Percentiles rank a stretch among this genome's conserved stretches.
Conservation (phyloP, 2,797 vertebrate species). For the Sphaeramia orbicularis region DNA sequence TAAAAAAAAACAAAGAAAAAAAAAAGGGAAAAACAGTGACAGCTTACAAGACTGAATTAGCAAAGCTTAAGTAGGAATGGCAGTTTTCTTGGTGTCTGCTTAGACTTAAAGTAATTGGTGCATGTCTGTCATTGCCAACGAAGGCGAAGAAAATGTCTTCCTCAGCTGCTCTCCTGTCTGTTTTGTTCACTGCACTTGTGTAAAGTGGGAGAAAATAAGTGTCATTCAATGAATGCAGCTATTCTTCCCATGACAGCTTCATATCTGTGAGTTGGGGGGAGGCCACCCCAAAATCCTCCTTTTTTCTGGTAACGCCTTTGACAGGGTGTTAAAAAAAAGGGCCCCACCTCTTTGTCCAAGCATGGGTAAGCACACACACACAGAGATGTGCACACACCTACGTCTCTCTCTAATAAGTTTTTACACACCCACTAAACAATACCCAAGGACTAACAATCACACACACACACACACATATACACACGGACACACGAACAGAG, state of each 20-base stretch:
- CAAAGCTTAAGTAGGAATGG: slow-evolving; percentile 89
- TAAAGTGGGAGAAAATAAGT: slow-evolving; percentile 99
- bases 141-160: slow-evolving; percentile 92
- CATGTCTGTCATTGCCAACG: slow-evolving; percentile 93
- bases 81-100: slow-evolving; percentile 91
- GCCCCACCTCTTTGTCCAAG: slow-evolving; percentile 77
- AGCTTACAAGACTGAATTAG: slow-evolving; percentile 84
- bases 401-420: slow-evolving; percentile 61
- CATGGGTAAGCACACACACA: slow-evolving; percentile 56
- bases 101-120: slow-evolving; percentile 96
- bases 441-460: slow-evolving; percentile 45
- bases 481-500: slow-evolving; percentile 33
- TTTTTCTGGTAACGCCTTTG: slow-evolving; percentile 94
- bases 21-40: slow-evolving; percentile 51
- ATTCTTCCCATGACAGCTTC: slow-evolving; percentile 99
- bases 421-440: slow-evolving; percentile 67
- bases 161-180: slow-evolving; percentile 94
- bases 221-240: slow-evolving; percentile 98
- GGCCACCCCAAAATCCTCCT: slow-evolving; percentile 88
- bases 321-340: slow-evolving; percentile 93
- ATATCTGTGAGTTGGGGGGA: slow-evolving; percentile 96
- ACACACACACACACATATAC: slow-evolving; percentile 48
- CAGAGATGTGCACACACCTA: slow-evolving; percentile 50
- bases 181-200: slow-evolving; percentile 96
- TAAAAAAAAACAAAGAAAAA: too few relatives aligned